phyloP scores from a whole-genome alignment of 2,888 invertebrate genomes.

The Aphidoletes aphidimyza region DNA sequence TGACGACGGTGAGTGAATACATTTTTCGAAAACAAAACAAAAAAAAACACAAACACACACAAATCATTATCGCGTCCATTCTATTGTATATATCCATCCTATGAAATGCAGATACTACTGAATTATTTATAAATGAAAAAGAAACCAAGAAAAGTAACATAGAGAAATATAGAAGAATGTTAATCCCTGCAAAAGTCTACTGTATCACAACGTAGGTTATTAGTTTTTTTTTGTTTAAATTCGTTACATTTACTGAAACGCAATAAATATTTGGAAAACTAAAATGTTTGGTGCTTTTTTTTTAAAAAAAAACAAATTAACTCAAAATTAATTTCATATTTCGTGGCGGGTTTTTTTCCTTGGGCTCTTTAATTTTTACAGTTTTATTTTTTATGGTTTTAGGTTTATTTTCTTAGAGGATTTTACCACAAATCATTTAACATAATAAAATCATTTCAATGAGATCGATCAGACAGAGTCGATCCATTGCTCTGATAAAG shows the following conservation, averaged over 20 bases:
- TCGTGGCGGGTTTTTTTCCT: slow-evolving; percentile 8
- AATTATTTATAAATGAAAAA: no score
- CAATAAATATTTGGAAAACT: slow-evolving; percentile 36
- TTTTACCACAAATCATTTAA: no score
- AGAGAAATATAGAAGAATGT: no score
- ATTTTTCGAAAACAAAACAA: slow-evolving; percentile 6
- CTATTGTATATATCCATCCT: background rate
- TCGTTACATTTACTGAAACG: background rate
- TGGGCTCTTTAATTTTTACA: background rate
- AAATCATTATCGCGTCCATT: slow-evolving; percentile 36
- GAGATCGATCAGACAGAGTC: no score
- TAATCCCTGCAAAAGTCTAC: background rate
- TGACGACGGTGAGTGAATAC: slow-evolving; percentile 59
- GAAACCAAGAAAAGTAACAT: no score
- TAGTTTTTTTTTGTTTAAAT: background rate
- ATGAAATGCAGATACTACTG: background rate
- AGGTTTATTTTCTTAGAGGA: background rate
- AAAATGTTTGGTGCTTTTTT: slow-evolving; percentile 33
- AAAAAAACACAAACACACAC: no score
- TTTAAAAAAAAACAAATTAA: no score
- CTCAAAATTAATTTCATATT: slow-evolving; percentile 1
- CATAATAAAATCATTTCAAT: no score
- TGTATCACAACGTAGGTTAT: background rate
- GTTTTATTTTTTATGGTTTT: slow-evolving; percentile 5
- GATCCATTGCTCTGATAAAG: no score